Base-by-base conservation (phyloP, 2,113 vertebrate genomes). In the Clinocottus analis region DNA sequence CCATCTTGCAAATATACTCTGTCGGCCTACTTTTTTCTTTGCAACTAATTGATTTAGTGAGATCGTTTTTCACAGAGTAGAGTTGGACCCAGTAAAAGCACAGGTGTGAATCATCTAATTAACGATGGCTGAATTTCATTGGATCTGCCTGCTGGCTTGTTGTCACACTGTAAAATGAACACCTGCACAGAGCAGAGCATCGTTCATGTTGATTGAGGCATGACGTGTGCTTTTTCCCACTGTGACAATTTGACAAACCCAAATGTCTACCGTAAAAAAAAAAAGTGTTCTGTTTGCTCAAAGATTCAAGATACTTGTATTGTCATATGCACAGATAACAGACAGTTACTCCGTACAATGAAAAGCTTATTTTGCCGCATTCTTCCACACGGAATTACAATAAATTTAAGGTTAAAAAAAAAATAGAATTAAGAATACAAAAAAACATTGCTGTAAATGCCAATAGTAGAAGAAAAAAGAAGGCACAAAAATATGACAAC, bases 31-130 rank as follows among this genome's bases (percentile, higher is more conserved):
- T 31, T 53, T 31, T 53, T 33, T 63, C 12, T 61, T 21, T 55
- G 25, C 5, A 17, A 25, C 35, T 37, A 45, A 56, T 71, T 53
- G 17, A 56, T 64, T 6, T n/a, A 21, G 5, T 16, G 47, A 7
- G 0, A 2, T 2, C 5, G 25, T 1, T 55, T 64, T 63, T 21
- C 29, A 72, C 43, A 49, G 13, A 3, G 5, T n/a, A 45, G n/a
- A 27, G 29, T 64, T 47, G 25, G 5, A 66, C 19, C 55, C 33
- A 62, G 17, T 2, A 56, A 59, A 65, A 55, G 21, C 35, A 35
- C 58, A 35, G 10, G 33, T 53, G n/a, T 51, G 43, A 56, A 56
- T 45, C 21, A 70, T 78, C n/a, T 7, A 45, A 63, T 55, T 11
- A 63, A 64, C 9, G 2, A 56, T 33, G 41, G 43, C 16, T 12